Percentiles rank a stretch among this genome's conserved stretches.
These are phyloP conservation scores for Montipora efflorescens DNA, from an alignment of 64 coral and sea anemone species.

Conservation along the genomic window DNA sequence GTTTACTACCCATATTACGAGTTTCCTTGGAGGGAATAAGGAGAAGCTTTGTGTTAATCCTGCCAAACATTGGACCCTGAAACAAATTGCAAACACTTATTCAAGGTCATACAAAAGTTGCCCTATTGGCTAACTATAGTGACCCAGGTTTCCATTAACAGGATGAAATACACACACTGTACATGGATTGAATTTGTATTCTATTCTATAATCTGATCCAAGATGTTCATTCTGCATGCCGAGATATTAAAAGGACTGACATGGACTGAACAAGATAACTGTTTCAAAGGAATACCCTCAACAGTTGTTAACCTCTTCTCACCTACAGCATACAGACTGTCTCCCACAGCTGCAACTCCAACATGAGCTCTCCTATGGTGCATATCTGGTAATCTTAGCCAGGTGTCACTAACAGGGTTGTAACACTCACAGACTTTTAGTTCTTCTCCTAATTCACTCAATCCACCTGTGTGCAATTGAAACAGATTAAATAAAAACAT, in stretches of 20 bases:
- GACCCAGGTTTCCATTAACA: too few species aligned
- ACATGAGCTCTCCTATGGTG: conserved; percentile 70
- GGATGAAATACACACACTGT: too few species aligned
- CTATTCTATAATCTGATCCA: neutral
- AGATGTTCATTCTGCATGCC: neutral
- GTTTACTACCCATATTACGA: too few species aligned
- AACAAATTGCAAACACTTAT: too few species aligned
- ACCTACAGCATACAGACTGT: conserved; percentile 83
- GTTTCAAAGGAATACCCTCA: neutral
- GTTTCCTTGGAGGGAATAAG: too few species aligned
- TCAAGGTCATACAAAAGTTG: too few species aligned
- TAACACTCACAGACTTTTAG: conserved; percentile 77
- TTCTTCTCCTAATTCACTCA: conserved; percentile 82
- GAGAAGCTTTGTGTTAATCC: too few species aligned
- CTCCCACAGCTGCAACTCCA: conserved; percentile 59
- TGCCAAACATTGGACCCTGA: too few species aligned
- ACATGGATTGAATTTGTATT: too few species aligned
- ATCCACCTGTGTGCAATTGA: conserved; percentile 52
- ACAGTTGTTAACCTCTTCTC: neutral
- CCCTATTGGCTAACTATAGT: too few species aligned
- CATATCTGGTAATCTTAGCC: conserved; percentile 75
- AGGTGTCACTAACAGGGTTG: conserved; percentile 85
- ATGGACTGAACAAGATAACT: too few species aligned
- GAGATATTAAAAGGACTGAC: too few species aligned
- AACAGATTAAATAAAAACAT: neutral